These are phyloP conservation scores for Verasper variegatus DNA, from an alignment of 2,113 vertebrate genomes.

Conservation along the genomic window DNA sequence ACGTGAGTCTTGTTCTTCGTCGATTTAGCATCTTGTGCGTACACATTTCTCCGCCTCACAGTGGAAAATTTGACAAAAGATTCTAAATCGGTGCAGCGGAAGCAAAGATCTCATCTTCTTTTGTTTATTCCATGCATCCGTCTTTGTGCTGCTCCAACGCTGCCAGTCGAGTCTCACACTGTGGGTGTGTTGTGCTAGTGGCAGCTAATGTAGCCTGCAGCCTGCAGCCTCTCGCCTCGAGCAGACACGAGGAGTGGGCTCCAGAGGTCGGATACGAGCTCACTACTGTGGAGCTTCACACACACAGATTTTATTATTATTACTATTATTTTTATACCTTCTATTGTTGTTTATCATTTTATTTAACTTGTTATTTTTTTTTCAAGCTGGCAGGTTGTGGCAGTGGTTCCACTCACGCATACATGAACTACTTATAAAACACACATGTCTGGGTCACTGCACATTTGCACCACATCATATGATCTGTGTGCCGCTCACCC, in stretches of 20 bases:
- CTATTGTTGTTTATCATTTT: not conserved
- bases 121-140: no score
- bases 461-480: conserved; percentile 9
- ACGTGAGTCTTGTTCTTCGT: no score
- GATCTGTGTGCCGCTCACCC: not conserved
- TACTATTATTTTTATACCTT: not conserved
- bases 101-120: not conserved
- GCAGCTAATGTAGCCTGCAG: not conserved
- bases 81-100: not conserved
- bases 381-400: no score
- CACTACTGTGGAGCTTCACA: not conserved
- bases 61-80: not conserved
- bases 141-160: not conserved
- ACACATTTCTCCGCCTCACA: not conserved
- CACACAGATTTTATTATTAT: not conserved
- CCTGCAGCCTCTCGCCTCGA: not conserved
- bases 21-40: not conserved
- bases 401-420: not conserved
- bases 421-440: not conserved
- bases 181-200: not conserved
- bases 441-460: conserved; percentile 22
- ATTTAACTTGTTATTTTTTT: not conserved
- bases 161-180: not conserved
- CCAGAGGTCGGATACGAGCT: not conserved
- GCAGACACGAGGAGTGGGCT: not conserved